Evolutionary conservation across 2,888 invertebrate species (phyloP), one percentile per base, ranked within the genome.

Genomic region (Amblyjoppa fuscipennis): DNA sequence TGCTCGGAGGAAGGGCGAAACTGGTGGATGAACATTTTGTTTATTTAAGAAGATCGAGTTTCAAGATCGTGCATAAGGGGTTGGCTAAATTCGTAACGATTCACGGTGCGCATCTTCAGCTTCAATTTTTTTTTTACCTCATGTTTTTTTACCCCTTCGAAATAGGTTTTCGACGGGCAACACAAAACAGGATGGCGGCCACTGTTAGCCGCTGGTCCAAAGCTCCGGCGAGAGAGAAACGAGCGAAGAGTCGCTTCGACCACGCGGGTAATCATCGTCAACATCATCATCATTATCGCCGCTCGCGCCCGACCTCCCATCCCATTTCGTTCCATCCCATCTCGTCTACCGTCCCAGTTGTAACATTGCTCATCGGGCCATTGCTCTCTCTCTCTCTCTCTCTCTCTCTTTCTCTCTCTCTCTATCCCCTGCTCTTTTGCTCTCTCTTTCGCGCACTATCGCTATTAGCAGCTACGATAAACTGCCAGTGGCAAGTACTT

Each of bases 181-280:
- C 9, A 76, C 68, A 38, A 81, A 77, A 74, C 56, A 77, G 75
- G 51, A 85, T 76, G 82, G 79, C 82, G 75, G 70, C 34, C 66
- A 59, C 28, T 59, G 64, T 69, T 71, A n/a, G 69, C 61, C 31
- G 66, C 68, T 41, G 85, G 80, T 76, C 83, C 73, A 76, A 61
- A n/a, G 83, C 75, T 77, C 20, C 84, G 78, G 68, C 76, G 84
- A 87, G 70, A 64, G 77, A 56, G 69, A 76, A 69, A 82, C 75
- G 74, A 59, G 59, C 56, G 59, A n/a, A 51, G 82, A 64, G 66
- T 34, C 88, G 89, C 91, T 89, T 89, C 91, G 86, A 81, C 88
- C 89, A 89, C 86, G 88, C 91, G 91, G 92, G 93, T 93, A 92
- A 93, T 91, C 92, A 90, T 91, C 92, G 92, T 93, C 93, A 93